Evolutionary conservation across 2,888 invertebrate genomes (phyloP).

Genomic region (Periphyllus acericola): DNA sequence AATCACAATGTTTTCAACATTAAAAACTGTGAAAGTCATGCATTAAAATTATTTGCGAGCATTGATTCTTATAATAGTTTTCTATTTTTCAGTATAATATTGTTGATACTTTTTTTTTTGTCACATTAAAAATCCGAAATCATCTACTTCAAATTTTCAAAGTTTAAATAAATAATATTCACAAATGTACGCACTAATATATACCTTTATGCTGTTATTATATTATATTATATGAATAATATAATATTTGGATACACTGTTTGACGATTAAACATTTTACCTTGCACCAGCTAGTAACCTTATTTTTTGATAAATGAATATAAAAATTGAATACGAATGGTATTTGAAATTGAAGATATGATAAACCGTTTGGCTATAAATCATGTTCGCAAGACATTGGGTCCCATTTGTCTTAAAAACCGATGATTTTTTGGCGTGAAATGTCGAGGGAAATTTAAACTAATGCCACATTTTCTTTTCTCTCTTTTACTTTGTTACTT

Average conservation of each 20-base stretch:
- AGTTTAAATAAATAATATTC: too few species aligned
- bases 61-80: too few species aligned
- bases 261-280: background rate
- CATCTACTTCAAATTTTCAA: too few species aligned
- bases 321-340: constrained; percentile 24
- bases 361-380: constrained; percentile 32
- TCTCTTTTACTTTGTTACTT: constrained; percentile 28
- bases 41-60: too few species aligned
- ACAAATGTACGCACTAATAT: too few species aligned
- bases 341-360: constrained; percentile 17
- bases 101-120: too few species aligned
- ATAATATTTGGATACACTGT: background rate
- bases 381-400: constrained; percentile 37
- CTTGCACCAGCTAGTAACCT: background rate
- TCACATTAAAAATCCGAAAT: too few species aligned
- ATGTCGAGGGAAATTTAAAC: constrained; percentile 54
- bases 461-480: constrained; percentile 21
- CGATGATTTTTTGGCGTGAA: constrained; percentile 45
- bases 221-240: background rate
- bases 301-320: constrained; percentile 43
- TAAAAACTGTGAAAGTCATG: too few species aligned
- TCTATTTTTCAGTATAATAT: too few species aligned
- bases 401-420: constrained; percentile 49
- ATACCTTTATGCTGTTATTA: too few species aligned
- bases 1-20: too few species aligned